Base-by-base conservation (phyloP, 2,113 vertebrate genomes). In the Perca flavescens region DNA sequence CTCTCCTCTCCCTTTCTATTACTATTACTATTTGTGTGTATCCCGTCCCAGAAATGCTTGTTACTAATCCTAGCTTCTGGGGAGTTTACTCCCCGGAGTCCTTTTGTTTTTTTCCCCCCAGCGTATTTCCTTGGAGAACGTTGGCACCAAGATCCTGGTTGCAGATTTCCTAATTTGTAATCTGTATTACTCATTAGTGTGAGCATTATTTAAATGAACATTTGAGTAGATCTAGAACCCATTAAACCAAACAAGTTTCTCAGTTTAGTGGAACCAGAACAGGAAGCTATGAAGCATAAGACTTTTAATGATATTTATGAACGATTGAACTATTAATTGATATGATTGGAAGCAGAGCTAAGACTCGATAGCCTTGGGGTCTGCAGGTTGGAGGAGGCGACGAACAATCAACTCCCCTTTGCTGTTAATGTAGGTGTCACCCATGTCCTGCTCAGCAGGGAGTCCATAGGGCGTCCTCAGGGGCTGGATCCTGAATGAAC, bases 381-480 rank as follows among this genome's bases (percentile, higher is more conserved):
- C 95, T 36, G 76, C 69, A 13, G 87, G 95, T 85, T 89, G 91
- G 85, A 93, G 96, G 77, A 73, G 93, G 71, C 89, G 96, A 57
- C 50, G 91, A 69, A 99, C 91, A 3, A 99, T 79, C 70, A 99
- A 90, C 74, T 99, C 97, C 70, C 97, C 97, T 0, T 81, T 97
- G 92, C 92, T 94, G 47, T 97, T 97, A n/a, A 99, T 94, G 92
- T 95, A 95, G 1, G 94, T 95, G 71, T 96, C 88, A 0, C 93
- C 88, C 94, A 99, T 92, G 80, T 97, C 96, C 75, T 97, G 95
- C 66, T 99, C 97, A 63, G 96, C 85, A 19, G 98, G 98, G 61
- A 99, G 93, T 14, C 98, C 98, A 0, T 97, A 86, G 0, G 98
- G 98, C 1, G 98, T 91, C 87, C 94, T 97, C 82, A 99, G 85